Evolutionary conservation across 30 jellyfish, hydroid and myxozoan species (phyloP), one percentile per base, ranked within the genome.

Genomic region (Morbakka virulenta): DNA sequence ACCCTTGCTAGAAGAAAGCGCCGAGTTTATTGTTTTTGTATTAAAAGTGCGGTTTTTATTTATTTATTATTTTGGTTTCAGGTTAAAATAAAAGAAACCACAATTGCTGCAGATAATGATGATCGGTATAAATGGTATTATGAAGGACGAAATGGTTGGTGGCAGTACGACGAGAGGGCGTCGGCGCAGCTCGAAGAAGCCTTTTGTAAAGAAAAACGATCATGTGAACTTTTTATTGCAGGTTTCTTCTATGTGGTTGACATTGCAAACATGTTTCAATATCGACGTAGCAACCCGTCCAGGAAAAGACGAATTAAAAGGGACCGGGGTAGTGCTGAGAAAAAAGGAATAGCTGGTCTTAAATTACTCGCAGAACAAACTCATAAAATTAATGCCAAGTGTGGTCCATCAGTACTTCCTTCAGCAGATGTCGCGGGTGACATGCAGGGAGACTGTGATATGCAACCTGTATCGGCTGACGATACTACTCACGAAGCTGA

Each of bases 91-190:
- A 49, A 25, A 1, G 20, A 82, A 53, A 3, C 29, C 23, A 72
- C 41, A 22, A 4, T 13, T 11, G 72, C 29, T 1, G 94, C 69
- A 27, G 64, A 73, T 13, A 20, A 25, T 21, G 67, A 49, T 74
- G 63, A 33, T 0, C 14, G 30, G 30, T 88, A 71, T 62, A 71
- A 77, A 26, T 92, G 98, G 98, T 92, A 64, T 77, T 92, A 92
- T 74, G 98, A 92, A 79, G 98, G 98, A 2, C 95, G 96, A 24
- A 92, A 92, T 72, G 98, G 98, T 20, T 92, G 98, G 98, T 92
- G 98, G 98, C 94, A 92, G 82, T 92, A 92, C 35, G 96, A 92
- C 41, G 96, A 85, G 62, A 62, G 96, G 26, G 96, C 98, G 62
- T 67, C 96, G 4, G 86, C 63, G 17, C 86, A 64, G 47, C 69